Conservation (phyloP, 35 echinoderm and acorn worm genomes). For the Heliocidaris erythrogramma region DNA sequence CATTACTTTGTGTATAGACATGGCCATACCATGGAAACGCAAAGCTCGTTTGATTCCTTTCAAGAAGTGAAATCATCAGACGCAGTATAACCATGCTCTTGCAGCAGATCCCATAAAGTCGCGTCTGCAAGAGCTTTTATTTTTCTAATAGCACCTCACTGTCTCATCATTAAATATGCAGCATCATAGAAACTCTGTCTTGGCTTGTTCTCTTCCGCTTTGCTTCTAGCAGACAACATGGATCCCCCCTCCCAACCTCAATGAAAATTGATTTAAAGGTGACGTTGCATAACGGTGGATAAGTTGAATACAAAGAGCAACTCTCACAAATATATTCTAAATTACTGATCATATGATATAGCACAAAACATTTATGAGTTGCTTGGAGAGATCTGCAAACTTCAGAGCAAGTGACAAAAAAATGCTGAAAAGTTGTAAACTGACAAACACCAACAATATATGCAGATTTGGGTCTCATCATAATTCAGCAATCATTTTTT, state of each 20-base stretch:
- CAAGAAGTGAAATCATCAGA: neutral
- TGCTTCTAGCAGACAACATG: too few relatives aligned
- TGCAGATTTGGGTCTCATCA: too few relatives aligned
- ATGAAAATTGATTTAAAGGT: too few relatives aligned
- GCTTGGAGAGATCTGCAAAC: neutral
- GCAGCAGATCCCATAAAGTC: neutral
- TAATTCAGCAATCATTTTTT: too few relatives aligned
- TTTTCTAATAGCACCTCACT: neutral
- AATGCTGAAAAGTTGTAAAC: too few relatives aligned
- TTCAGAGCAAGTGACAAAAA: too few relatives aligned
- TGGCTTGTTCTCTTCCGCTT: too few relatives aligned
- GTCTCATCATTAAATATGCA: neutral
- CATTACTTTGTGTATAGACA: neutral
- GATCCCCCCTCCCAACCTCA: too few relatives aligned
- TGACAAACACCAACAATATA: too few relatives aligned
- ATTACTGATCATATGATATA: neutral
- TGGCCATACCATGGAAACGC: neutral
- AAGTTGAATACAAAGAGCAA: neutral
- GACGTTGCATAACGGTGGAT: too few relatives aligned
- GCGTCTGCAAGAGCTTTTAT: neutral
- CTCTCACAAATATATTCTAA: neutral
- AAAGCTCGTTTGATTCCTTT: neutral
- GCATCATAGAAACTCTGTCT: too few relatives aligned
- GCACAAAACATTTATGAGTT: neutral
- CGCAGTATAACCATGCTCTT: neutral